Evolutionary conservation across 2,113 vertebrate species (phyloP).

Genomic region (Pseudopipra pipra): DNA sequence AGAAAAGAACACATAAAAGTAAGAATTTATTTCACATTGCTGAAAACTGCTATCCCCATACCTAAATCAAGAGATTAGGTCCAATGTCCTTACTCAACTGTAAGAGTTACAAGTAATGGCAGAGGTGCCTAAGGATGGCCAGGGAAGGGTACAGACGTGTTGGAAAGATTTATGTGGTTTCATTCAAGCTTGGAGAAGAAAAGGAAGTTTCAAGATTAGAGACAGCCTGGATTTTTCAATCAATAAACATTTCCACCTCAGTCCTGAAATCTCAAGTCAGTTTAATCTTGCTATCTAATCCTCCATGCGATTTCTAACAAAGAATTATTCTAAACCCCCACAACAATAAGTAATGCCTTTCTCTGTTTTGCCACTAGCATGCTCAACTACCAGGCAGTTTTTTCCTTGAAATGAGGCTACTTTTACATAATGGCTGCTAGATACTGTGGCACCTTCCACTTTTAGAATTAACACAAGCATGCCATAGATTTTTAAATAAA

Average conservation of each 20-base stretch:
- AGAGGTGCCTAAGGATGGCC: neutral
- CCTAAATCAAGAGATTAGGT: neutral
- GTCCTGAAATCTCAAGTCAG: neutral
- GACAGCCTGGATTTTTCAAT: neutral
- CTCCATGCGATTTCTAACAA: neutral
- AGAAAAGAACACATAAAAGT: rapidly evolving
- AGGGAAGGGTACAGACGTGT: neutral
- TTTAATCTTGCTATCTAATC: neutral
- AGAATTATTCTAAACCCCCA: neutral
- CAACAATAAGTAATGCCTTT: neutral
- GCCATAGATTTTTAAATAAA: neutral
- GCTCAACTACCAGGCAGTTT: neutral
- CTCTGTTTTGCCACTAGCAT: neutral
- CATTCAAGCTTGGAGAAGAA: neutral
- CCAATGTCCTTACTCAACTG: neutral
- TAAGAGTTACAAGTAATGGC: neutral
- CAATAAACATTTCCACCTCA: neutral
- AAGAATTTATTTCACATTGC: neutral
- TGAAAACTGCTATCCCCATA: neutral
- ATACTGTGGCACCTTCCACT: neutral
- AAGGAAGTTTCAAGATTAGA: neutral
- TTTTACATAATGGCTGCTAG: neutral
- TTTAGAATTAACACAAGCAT: neutral
- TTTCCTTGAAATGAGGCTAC: neutral
- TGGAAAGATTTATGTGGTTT: neutral